These are phyloP conservation scores for Otolemur crassicaudatus DNA, from an alignment of 2,797 vertebrate species.

Conservation along the genomic window DNA sequence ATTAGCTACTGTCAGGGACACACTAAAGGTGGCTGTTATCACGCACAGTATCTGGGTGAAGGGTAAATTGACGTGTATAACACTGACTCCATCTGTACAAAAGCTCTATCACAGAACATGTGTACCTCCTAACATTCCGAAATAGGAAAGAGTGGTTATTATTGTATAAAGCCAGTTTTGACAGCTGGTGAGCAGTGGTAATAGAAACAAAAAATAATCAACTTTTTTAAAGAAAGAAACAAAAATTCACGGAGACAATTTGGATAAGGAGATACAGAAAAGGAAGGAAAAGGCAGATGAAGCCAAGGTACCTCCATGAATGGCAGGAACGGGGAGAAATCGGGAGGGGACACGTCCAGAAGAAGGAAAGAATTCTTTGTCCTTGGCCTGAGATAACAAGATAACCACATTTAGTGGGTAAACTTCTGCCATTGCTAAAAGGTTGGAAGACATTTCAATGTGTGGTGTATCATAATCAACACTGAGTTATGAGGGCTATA, in stretches of 20 bases:
- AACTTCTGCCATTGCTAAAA: background rate
- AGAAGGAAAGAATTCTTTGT: background rate
- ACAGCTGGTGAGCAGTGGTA: background rate
- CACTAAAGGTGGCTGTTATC: background rate
- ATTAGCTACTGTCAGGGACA: background rate
- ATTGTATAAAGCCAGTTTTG: background rate
- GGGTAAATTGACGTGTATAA: too few relatives aligned
- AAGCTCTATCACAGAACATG: too few relatives aligned
- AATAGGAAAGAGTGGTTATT: too few relatives aligned
- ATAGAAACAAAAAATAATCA: background rate
- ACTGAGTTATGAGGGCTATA: background rate
- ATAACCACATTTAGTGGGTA: background rate
- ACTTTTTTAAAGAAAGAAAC: conserved; percentile 34
- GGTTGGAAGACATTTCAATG: background rate
- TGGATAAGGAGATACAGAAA: background rate
- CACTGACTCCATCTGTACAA: too few relatives aligned
- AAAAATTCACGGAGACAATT: background rate
- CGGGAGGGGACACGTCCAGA: too few relatives aligned
- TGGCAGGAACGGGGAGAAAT: background rate
- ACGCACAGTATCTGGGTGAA: too few relatives aligned
- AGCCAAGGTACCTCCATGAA: background rate
- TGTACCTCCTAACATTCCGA: too few relatives aligned
- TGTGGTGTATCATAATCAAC: background rate
- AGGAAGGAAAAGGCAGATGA: background rate
- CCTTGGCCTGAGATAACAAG: background rate